A percentile compares a stretch with the other conserved stretches of the same genome.
Evolutionary conservation across 2,888 invertebrate species (phyloP).

Genomic region (Cremastobaeus sp.): DNA sequence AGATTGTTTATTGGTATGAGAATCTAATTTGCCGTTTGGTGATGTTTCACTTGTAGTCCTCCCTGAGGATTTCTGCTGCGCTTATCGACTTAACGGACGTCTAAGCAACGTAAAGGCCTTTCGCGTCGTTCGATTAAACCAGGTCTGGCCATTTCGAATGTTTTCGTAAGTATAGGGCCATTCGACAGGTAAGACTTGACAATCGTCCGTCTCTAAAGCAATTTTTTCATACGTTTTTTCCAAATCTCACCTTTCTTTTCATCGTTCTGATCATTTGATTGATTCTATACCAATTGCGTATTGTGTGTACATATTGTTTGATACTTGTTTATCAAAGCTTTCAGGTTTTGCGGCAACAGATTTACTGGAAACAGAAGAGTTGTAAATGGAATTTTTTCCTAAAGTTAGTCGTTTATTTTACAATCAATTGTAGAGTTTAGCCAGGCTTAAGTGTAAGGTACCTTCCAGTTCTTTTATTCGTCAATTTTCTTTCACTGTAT

Average conservation of each 20-base stretch:
- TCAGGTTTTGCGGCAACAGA: conserved; percentile 46
- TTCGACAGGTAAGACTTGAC: conserved; percentile 35
- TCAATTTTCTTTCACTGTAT: conserved; percentile 10
- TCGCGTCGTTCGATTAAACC: conserved; percentile 45
- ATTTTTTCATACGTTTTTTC: conserved; percentile 1
- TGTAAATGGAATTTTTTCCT: conserved; percentile 30
- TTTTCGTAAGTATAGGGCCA: conserved; percentile 47
- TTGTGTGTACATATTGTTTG: conserved; percentile 23
- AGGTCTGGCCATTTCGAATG: conserved; percentile 26
- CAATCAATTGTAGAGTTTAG: conserved; percentile 31
- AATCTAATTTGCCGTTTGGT: conserved; percentile 78
- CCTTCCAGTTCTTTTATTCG: conserved; percentile 7
- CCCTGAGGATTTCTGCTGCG: conserved; percentile 69
- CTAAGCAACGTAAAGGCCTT: conserved; percentile 44
- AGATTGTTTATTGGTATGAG: conserved; percentile 12
- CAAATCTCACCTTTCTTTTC: neutral
- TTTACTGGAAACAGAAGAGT: conserved; percentile 28
- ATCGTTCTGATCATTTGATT: conserved; percentile 1
- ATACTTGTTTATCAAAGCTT: conserved; percentile 52
- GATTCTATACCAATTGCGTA: neutral
- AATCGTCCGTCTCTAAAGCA: neutral
- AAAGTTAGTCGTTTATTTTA: conserved; percentile 4
- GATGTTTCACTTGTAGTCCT: conserved; percentile 79
- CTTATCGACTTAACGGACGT: conserved; percentile 38
- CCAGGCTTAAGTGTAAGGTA: conserved; percentile 22